Base-by-base conservation (phyloP, 1,140 invertebrate species). In the Drosophila kurseongensis region DNA sequence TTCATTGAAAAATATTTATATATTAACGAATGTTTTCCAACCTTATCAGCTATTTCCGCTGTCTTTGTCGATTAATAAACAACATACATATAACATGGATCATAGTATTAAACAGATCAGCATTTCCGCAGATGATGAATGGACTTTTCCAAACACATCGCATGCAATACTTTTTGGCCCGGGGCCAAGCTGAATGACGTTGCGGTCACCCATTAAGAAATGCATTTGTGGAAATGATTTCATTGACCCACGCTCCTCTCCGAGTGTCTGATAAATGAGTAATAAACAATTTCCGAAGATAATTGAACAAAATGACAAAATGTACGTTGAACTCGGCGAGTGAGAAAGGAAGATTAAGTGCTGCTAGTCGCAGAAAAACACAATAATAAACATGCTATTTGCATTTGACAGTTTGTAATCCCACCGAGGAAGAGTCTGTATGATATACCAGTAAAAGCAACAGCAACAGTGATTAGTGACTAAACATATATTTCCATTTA, bases 231-330 rank as follows among this genome's bases (percentile, higher is more conserved):
- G 40, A 72, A 86, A 88, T 82, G 75, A 86, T 86, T 86, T 86
- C 78, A 78, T 88, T 86, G 83, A 88, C 82, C 82, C 78, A 75
- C 29, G 56, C 75, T 48, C 50, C 65, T 4, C 61, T 32, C 38
- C 58, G 61, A 78, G 59, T 76, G 66, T 52, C 55, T 75, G 59
- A 50, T 23, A 71, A 67, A 67, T 85, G 82, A 86, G 69, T 81
- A 88, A 86, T 88, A 75, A 86, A 78, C 75, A 82, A 88, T 88
- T 86, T 86, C 83, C 82, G 75, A 88, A 81, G 38, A 67, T 78
- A 81, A 86, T 86, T 78, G 73, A 86, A 60, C 69, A 75, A 57
- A 67, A 75, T 76, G 75, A 78, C 75, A 77, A 61, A 81, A 65
- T 86, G 82, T 86, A 86, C 82, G 65, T 88, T 86, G 83, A 86